A percentile compares a stretch with the other conserved stretches of the same genome.
phyloP scores from a whole-genome alignment of 2,797 vertebrate genomes.

The Hippoglossus hippoglossus region DNA sequence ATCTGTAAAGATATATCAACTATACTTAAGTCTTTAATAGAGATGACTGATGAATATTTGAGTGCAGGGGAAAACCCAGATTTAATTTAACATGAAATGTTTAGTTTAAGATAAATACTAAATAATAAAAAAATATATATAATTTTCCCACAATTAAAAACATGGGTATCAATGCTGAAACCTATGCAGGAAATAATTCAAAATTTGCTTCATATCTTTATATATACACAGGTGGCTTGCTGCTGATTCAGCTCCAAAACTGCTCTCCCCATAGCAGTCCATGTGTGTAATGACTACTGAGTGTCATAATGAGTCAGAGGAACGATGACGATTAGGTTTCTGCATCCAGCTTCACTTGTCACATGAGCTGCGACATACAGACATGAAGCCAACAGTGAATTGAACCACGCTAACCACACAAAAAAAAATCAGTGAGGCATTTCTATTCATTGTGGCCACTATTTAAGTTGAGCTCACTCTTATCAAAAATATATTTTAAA shows the following conservation, averaged over 20 bases:
- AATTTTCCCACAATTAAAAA: background rate
- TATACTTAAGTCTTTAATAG: background rate
- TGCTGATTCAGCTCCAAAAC: conserved; percentile 17
- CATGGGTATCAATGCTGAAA: background rate
- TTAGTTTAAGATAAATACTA: background rate
- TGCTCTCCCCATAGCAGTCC: conserved; percentile 4
- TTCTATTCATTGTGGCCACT: no score
- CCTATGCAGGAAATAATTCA: background rate
- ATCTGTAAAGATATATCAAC: background rate
- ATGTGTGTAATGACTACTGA: conserved; percentile 14
- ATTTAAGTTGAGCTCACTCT: no score
- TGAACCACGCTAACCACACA: no score
- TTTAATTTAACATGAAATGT: background rate
- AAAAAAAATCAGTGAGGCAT: no score
- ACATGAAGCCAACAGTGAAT: no score
- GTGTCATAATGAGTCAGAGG: conserved; percentile 30
- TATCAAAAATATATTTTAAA: no score
- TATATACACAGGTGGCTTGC: background rate
- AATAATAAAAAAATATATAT: background rate
- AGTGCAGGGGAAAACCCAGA: no score
- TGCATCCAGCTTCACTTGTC: no score
- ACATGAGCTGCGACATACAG: no score
- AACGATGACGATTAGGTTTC: background rate
- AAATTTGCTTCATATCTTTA: background rate
- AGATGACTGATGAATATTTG: background rate